Conservation (phyloP, 2,888 invertebrate species). For the Tetragonisca angustula region DNA sequence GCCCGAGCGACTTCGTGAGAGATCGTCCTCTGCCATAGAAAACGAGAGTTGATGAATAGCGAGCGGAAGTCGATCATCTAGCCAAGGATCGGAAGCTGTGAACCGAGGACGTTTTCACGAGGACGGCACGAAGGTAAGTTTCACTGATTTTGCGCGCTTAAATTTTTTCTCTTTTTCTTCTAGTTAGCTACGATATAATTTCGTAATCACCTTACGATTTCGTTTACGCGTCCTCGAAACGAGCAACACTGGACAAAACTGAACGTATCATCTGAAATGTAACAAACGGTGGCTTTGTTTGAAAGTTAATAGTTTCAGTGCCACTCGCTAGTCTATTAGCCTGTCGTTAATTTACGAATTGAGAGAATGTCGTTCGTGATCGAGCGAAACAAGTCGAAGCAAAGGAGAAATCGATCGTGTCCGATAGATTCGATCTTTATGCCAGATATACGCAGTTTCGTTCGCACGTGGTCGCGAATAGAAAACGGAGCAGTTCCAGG, state of each 20-base stretch:
- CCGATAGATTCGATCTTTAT: not conserved
- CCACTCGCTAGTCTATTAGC: no score
- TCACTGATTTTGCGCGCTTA: conserved; percentile 21
- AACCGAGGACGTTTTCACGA: conserved; percentile 65
- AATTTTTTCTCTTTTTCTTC: not conserved
- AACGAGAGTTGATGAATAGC: conserved; percentile 53
- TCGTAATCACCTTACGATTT: not conserved
- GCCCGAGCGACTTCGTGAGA: conserved; percentile 51
- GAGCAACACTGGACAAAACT: no score
- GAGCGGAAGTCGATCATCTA: conserved; percentile 66
- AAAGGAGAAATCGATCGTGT: not conserved
- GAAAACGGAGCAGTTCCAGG: not conserved
- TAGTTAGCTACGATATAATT: not conserved
- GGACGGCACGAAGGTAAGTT: conserved; percentile 42
- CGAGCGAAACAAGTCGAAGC: not conserved
- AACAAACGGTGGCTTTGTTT: no score
- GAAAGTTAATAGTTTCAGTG: no score
- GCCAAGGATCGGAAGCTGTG: conserved; percentile 62
- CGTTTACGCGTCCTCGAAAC: no score
- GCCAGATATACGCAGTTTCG: conserved; percentile 2
- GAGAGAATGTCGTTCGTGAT: not conserved
- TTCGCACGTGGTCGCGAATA: not conserved
- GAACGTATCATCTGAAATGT: no score
- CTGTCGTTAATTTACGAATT: no score
- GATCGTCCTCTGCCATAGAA: conserved; percentile 55